A percentile compares a stretch with the other conserved stretches of the same genome.
Evolutionary conservation across 2,888 invertebrate species (phyloP).

Genomic region (Andrena bucephala): DNA sequence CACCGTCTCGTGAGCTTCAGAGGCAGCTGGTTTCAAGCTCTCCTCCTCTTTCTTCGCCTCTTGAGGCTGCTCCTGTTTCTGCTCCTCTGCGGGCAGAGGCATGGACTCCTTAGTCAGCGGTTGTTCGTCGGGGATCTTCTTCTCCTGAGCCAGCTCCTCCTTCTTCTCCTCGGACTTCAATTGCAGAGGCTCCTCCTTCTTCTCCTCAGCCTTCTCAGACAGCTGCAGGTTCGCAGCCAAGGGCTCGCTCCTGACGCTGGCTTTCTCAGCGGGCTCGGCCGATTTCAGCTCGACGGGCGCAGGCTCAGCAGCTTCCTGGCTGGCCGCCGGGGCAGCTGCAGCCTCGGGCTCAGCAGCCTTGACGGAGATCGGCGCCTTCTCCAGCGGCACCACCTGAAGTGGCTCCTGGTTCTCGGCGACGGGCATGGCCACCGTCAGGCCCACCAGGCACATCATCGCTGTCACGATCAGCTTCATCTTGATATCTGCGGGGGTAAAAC

Average conservation of each 20-base stretch:
- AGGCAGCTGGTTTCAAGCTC: conserved; percentile 67
- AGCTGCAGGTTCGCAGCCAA: conserved; percentile 22
- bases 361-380: conserved; percentile 57
- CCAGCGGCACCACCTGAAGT: conserved; percentile 74
- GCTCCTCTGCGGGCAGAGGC: conserved; percentile 45
- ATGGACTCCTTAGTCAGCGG: conserved; percentile 49
- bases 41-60: conserved; percentile 72
- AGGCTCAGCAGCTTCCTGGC: conserved; percentile 60
- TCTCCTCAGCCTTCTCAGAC: conserved; percentile 45
- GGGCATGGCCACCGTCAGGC: conserved; percentile 87
- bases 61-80: conserved; percentile 22
- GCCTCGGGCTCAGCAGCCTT: conserved; percentile 16
- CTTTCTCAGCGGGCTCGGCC: conserved; percentile 12
- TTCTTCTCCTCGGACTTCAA: conserved; percentile 61
- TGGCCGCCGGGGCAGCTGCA: conserved; percentile 55
- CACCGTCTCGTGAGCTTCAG: conserved; percentile 69
- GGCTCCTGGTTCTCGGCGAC: conserved; percentile 86
- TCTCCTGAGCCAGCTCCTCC: conserved; percentile 52
- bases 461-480: conserved; percentile 85
- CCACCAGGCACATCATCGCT: conserved; percentile 86
- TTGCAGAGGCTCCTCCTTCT: conserved; percentile 62
- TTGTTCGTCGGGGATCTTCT: conserved; percentile 15
- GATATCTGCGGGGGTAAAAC: conserved; percentile 54
- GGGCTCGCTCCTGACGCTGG: conserved; percentile 45
- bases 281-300: conserved; percentile 22